phyloP scores from a whole-genome alignment of 2,888 invertebrate genomes.

The Danaus chrysippus region DNA sequence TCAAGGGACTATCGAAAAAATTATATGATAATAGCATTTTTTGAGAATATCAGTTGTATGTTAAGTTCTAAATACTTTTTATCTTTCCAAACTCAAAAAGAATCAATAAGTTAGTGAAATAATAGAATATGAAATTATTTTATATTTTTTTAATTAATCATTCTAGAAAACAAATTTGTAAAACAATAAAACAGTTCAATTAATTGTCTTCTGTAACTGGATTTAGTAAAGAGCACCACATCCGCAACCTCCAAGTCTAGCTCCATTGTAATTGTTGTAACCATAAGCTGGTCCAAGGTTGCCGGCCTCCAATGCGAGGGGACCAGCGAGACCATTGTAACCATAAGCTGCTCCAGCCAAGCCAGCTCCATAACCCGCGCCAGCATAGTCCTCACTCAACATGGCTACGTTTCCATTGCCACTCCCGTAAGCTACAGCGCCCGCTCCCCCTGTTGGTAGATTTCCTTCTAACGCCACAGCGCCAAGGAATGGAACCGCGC shows the following conservation, averaged over 20 bases:
- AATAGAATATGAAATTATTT: neutral
- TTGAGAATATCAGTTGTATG: no score
- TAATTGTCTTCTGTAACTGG: neutral
- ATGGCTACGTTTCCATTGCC: conserved; percentile 46
- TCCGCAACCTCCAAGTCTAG: conserved; percentile 16
- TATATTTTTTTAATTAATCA: neutral
- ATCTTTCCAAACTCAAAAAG: no score
- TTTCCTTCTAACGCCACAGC: conserved; percentile 47
- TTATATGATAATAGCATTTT: no score
- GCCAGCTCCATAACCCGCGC: conserved; percentile 15
- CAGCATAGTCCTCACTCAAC: conserved; percentile 34
- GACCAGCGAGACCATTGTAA: conserved; percentile 10
- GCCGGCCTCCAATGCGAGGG: conserved; percentile 18
- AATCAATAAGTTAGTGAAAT: no score
- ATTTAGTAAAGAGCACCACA: conserved; percentile 16
- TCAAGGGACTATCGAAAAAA: no score
- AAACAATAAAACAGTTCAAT: neutral
- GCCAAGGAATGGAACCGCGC: conserved; percentile 52
- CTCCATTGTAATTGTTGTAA: neutral
- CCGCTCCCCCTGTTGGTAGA: conserved; percentile 46
- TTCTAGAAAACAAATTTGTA: neutral
- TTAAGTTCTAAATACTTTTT: no score
- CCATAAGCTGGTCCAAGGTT: conserved; percentile 20
- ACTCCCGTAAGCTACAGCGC: conserved; percentile 47
- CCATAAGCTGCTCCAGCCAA: conserved; percentile 19